These are phyloP conservation scores for Brachionus rotundiformis DNA, from an alignment of 1,140 invertebrate species.

Conservation along the genomic window DNA sequence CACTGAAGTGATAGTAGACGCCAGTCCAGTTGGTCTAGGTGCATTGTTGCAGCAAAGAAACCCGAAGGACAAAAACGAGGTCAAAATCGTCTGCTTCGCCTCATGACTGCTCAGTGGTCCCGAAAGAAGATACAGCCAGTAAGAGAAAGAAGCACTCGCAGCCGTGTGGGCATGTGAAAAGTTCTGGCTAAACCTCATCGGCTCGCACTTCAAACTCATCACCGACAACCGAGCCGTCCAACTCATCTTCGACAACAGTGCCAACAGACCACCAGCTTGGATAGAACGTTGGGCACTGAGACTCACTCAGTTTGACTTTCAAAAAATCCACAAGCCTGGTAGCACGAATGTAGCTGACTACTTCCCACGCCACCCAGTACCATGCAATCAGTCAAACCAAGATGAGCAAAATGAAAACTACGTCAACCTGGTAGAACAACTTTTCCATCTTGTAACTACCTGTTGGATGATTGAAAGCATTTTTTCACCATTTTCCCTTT, in stretches of 20 bases:
- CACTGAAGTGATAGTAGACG: slow-evolving; percentile 42
- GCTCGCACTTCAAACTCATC: not conserved
- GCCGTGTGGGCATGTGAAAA: slow-evolving; percentile 7
- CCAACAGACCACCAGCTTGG: not conserved
- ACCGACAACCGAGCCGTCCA: slow-evolving; percentile 11
- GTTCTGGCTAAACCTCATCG: slow-evolving; percentile 22
- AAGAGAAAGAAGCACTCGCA: slow-evolving; percentile 1
- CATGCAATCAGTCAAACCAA: not conserved
- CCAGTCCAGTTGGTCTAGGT: slow-evolving; percentile 61
- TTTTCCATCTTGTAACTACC: not conserved
- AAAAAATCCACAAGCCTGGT: not conserved
- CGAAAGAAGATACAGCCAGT: not conserved
- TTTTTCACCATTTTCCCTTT: too few relatives aligned
- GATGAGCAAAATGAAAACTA: not conserved
- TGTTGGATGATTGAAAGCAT: not conserved
- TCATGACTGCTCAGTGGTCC: not conserved
- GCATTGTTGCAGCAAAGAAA: too few relatives aligned
- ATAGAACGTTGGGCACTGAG: not conserved
- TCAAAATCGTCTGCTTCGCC: too few relatives aligned
- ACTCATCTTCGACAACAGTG: slow-evolving; percentile 1
- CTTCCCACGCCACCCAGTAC: not conserved
- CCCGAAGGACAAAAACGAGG: too few relatives aligned
- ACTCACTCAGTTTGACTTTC: not conserved
- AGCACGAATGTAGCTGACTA: not conserved
- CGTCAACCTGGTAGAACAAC: not conserved